Base-by-base conservation (phyloP, 2,113 vertebrate genomes). In the Brienomyrus brachyistius region DNA sequence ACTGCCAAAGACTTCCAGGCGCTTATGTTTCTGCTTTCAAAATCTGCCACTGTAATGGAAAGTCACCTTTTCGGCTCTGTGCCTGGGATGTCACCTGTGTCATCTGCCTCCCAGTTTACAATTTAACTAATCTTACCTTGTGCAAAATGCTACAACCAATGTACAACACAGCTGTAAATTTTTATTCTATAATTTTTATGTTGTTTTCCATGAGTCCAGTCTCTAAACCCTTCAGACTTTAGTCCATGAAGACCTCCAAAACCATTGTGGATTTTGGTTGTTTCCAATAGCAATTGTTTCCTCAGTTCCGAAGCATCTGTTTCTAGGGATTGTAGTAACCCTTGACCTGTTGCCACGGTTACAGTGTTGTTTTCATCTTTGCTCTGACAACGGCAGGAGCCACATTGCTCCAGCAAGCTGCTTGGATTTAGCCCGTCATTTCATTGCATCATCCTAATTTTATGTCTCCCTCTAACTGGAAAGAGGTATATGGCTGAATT, bases 271-370 rank as follows among this genome's bases (percentile, higher is more conserved):
- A 90, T 51, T 90, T 85, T 86, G 48, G 88, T 66, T 89, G 91
- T 93, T 93, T 87, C 93, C 90, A 91, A 91, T 92, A 91, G 91
- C 86, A 89, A 56, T 90, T 27, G 47, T 91, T 88, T 48, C 21
- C 56, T 86, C 59, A 77, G 88, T 86, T 90, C 90, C 77, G 48
- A 48, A 48, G 80, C 62, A 90, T 59, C 90, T 88, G 52, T 83
- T 82, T 89, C 56, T 48, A 86, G 48, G 82, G 82, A 21, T 50
- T 86, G 21, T 89, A 80, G 84, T 54, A 83, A 59, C 90, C 50
- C 19, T 54, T 88, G 82, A 89, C 89, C 89, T 35, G 87, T 92
- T 92, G 90, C 45, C 91, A 91, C 90, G 89, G 90, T 87, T 90
- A 92, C 90, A 43, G 88, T 35, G 15, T 52, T 74, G 77, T 45